Evolutionary conservation across 2,113 vertebrate species (phyloP).

Genomic region (Proterorhinus semilunaris): DNA sequence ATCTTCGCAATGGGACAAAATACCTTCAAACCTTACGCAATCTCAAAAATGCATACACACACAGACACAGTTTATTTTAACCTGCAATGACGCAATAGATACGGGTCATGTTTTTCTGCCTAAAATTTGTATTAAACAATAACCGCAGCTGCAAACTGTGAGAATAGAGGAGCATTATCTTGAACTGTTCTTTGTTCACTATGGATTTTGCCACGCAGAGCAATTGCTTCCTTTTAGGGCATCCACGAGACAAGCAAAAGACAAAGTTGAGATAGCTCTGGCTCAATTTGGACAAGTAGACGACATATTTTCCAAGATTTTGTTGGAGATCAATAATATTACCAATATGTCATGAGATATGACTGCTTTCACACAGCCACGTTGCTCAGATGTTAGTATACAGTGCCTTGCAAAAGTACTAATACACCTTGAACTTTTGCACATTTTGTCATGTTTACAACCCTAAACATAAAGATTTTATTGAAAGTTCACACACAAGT

Average conservation of each 20-base stretch:
- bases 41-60: constrained; percentile 6
- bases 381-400: no score
- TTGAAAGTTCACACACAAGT: no score
- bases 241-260: neutral
- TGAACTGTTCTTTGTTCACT: neutral
- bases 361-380: no score
- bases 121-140: constrained; percentile 16
- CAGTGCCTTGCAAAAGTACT: no score
- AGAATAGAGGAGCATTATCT: neutral
- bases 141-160: constrained; percentile 2
- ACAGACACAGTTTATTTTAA: constrained; percentile 15
- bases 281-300: neutral
- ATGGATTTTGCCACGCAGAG: neutral
- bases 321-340: constrained; percentile 14
- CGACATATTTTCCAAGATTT: neutral
- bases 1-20: neutral
- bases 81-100: constrained; percentile 8
- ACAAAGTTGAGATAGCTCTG: neutral
- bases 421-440: no score
- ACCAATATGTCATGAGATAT: neutral
- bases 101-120: neutral
- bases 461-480: no score
- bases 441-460: no score
- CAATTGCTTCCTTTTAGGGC: neutral
- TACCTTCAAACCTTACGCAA: neutral